Conservation (phyloP, 2,888 invertebrate species). For the Dicyrtoma fusca region DNA sequence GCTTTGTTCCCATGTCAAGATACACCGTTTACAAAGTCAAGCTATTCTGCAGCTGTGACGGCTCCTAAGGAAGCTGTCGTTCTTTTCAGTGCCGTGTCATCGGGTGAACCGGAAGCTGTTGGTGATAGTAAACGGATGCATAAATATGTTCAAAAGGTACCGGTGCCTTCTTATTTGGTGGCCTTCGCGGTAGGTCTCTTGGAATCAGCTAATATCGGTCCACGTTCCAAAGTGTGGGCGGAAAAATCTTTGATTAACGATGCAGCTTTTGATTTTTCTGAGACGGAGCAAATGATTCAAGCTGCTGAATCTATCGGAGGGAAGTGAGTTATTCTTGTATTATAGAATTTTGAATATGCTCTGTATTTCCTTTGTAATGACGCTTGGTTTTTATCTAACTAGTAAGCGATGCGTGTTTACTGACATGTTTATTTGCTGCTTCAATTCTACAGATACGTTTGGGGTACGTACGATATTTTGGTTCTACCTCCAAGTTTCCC, state of each 20-base stretch:
- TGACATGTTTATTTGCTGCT: too few relatives aligned
- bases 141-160: conserved; percentile 73
- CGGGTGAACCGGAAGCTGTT: conserved; percentile 59
- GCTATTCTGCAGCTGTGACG: conserved; percentile 73
- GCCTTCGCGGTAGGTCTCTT: conserved; percentile 86
- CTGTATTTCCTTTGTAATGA: too few relatives aligned
- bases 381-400: too few relatives aligned
- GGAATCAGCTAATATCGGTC: conserved; percentile 74
- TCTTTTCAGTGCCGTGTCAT: conserved; percentile 83
- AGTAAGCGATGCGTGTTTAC: too few relatives aligned
- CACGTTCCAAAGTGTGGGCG: conserved; percentile 84
- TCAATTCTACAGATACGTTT: conserved; percentile 70
- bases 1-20: conserved; percentile 92
- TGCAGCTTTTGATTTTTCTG: conserved; percentile 84
- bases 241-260: conserved; percentile 81
- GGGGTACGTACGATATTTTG: conserved; percentile 83
- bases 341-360: too few relatives aligned
- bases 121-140: conserved; percentile 62
- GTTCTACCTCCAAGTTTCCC: conserved; percentile 92
- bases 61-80: conserved; percentile 76
- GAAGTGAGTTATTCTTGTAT: conserved; percentile 12
- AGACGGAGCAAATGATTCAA: conserved; percentile 79
- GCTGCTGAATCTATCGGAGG: conserved; percentile 83
- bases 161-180: conserved; percentile 85
- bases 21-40: conserved; percentile 83